A percentile compares a stretch with the other conserved stretches of the same genome.
These are phyloP conservation scores for Masticophis lateralis DNA, from an alignment of 2,797 vertebrate species.

Conservation along the genomic window DNA sequence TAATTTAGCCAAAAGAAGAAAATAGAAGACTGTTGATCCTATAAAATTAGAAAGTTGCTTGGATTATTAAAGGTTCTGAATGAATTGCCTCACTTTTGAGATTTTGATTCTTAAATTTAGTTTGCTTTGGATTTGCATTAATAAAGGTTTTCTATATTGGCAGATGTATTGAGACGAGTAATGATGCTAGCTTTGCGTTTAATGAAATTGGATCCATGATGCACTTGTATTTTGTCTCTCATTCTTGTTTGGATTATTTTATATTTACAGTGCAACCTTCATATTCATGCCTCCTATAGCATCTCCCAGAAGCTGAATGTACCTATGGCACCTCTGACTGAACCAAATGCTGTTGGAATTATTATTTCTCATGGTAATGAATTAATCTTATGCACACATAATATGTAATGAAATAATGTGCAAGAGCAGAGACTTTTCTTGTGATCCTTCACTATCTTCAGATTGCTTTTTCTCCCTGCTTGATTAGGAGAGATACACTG, in stretches of 20 bases:
- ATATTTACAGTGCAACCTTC: slow-evolving; percentile 86
- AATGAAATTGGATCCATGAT: background rate
- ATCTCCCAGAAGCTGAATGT: slow-evolving; percentile 84
- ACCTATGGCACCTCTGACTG: slow-evolving; percentile 86
- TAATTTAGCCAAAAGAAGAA: background rate
- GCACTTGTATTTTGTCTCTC: background rate
- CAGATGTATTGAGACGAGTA: background rate
- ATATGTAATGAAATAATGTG: background rate
- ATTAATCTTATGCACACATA: background rate
- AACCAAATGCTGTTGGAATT: slow-evolving; percentile 92
- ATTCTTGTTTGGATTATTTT: slow-evolving; percentile 25
- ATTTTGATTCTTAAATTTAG: background rate
- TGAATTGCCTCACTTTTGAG: background rate
- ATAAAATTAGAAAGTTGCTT: background rate
- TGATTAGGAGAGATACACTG: background rate
- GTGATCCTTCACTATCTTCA: background rate
- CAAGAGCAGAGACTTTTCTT: background rate
- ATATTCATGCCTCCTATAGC: slow-evolving; percentile 92
- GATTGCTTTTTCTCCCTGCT: background rate
- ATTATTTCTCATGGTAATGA: slow-evolving; percentile 88
- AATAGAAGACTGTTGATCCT: background rate
- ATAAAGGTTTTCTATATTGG: too few relatives aligned
- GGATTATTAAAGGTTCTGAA: background rate
- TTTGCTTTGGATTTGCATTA: background rate
- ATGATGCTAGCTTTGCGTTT: background rate